phyloP scores from a whole-genome alignment of 2,113 vertebrate species.

The Brevimyrus niger region DNA sequence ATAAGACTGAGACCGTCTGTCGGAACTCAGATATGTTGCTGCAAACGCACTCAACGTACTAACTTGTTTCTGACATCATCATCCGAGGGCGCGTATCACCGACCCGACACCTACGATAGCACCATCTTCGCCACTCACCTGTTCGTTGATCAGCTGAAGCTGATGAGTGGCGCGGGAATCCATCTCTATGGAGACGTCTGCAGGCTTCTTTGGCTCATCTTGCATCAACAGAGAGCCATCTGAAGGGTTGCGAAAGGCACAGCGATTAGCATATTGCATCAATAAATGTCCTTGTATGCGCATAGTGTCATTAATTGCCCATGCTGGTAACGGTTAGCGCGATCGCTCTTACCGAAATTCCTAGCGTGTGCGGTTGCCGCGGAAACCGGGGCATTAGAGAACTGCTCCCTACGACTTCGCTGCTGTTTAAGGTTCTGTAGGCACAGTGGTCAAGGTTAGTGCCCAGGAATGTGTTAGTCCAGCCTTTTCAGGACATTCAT shows the following conservation, averaged over 20 bases:
- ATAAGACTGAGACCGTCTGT: neutral
- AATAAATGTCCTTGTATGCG: neutral
- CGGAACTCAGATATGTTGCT: neutral
- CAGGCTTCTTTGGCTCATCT: conserved; percentile 68
- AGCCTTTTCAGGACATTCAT: neutral
- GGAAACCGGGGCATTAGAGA: conserved; percentile 69
- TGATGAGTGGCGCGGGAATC: conserved; percentile 74
- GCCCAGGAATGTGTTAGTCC: neutral
- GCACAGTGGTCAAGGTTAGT: neutral
- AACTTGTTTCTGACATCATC: neutral
- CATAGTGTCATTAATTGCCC: neutral
- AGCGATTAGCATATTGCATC: neutral
- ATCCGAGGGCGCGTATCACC: neutral
- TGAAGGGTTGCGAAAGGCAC: conserved; percentile 24
- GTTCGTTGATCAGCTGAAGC: conserved; percentile 83
- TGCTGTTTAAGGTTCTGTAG: conserved; percentile 85
- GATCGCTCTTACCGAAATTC: conserved; percentile 68
- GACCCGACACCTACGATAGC: neutral
- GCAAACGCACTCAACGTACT: neutral
- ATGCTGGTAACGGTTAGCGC: too few species aligned
- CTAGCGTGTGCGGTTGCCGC: conserved; percentile 67
- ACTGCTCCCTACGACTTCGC: conserved; percentile 80
- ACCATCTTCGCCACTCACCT: conserved; percentile 51
- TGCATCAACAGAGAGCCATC: conserved; percentile 77
- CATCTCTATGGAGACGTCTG: conserved; percentile 79